Evolutionary conservation across 2,797 vertebrate genomes (phyloP).

Genomic region (Cossypha heuglini): DNA sequence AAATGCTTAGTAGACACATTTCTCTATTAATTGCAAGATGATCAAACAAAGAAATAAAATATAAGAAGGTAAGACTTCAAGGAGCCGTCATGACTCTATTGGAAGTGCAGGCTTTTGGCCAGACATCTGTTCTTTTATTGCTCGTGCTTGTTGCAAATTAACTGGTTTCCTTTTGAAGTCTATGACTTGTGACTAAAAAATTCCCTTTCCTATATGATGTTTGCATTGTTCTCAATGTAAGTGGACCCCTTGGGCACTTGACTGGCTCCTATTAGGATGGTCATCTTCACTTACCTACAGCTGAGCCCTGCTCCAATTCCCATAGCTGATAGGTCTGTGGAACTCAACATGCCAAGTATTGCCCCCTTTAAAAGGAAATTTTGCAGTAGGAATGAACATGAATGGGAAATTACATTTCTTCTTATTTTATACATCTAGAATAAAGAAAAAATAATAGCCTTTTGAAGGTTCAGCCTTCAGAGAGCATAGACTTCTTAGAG

Average conservation of each 20-base stretch:
- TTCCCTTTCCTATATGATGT: background rate
- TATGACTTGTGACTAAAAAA: background rate
- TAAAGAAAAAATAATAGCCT: background rate
- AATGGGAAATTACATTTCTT: background rate
- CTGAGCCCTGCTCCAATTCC: background rate
- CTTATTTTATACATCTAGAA: background rate
- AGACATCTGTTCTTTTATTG: background rate
- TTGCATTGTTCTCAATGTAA: background rate
- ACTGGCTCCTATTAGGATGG: background rate
- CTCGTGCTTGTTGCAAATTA: constrained; percentile 6
- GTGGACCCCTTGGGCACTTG: background rate
- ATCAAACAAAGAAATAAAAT: constrained; percentile 33
- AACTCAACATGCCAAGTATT: background rate
- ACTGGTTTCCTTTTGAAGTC: background rate
- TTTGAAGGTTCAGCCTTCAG: background rate
- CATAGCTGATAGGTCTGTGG: background rate
- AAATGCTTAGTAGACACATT: background rate
- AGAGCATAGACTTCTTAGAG: background rate
- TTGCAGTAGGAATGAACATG: background rate
- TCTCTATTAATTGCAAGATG: constrained; percentile 6
- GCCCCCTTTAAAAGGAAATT: background rate
- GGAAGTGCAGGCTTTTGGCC: background rate
- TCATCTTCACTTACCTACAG: background rate
- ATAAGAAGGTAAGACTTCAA: constrained; percentile 5
- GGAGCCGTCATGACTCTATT: background rate